phyloP scores from a whole-genome alignment of 2,797 vertebrate species.

The Lutjanus campechanus region DNA sequence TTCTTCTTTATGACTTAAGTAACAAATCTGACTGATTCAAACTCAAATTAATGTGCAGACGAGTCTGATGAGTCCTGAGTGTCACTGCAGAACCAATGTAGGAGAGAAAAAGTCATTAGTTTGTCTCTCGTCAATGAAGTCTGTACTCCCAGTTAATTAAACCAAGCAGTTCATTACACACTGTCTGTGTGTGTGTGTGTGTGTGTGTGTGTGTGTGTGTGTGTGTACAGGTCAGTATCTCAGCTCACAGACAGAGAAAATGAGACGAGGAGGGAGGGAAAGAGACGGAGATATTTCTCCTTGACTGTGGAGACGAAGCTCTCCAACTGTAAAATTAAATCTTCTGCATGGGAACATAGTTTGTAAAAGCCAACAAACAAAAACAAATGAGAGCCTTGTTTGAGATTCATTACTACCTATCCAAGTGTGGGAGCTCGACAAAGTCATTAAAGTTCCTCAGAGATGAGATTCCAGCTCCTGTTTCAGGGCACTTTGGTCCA shows the following conservation, averaged over 20 bases:
- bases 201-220: not conserved
- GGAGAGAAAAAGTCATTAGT: slow-evolving; percentile 29
- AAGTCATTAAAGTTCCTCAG: slow-evolving; percentile 12
- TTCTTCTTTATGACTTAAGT: not conserved
- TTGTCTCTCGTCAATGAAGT: slow-evolving; percentile 27
- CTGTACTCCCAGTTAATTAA: slow-evolving; percentile 50
- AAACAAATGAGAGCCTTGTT: slow-evolving; percentile 43
- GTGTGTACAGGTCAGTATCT: slow-evolving; percentile 12
- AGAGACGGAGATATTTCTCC: slow-evolving; percentile 3
- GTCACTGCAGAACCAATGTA: slow-evolving; percentile 1
- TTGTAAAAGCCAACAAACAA: slow-evolving; percentile 46
- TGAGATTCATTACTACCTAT: slow-evolving; percentile 37
- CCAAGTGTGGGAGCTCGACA: slow-evolving; percentile 16
- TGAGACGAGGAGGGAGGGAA: not conserved
- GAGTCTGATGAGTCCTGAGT: slow-evolving; percentile 1
- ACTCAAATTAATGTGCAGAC: slow-evolving; percentile 2
- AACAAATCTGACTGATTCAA: slow-evolving; percentile 2
- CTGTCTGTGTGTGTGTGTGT: not conserved
- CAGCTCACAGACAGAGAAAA: not conserved
- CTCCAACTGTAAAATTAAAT: slow-evolving; percentile 63
- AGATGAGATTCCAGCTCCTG: slow-evolving; percentile 6
- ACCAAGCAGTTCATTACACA: slow-evolving; percentile 46
- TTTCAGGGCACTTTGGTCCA: not conserved
- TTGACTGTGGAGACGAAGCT: slow-evolving; percentile 46
- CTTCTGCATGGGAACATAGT: slow-evolving; percentile 25